These are phyloP conservation scores for Rhea americana DNA, from an alignment of 2,113 vertebrate species.

Conservation along the genomic window DNA sequence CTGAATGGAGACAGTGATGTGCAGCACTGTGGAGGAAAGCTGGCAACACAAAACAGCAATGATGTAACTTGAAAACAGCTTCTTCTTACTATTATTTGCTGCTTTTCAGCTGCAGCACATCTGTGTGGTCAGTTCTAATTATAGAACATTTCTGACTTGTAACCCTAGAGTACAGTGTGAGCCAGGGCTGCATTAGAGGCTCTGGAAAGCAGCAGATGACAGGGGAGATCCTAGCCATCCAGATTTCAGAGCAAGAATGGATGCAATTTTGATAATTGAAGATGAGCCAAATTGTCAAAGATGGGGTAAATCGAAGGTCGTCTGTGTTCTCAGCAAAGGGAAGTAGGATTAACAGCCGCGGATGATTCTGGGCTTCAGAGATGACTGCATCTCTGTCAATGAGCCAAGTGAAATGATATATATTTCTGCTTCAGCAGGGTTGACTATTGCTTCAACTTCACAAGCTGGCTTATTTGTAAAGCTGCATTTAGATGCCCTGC, in stretches of 20 bases:
- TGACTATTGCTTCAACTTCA: constrained; percentile 34
- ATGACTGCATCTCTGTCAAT: constrained; percentile 36
- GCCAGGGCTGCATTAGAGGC: background rate
- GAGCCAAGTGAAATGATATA: constrained; percentile 54
- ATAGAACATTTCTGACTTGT: constrained; percentile 39
- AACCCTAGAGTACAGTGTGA: background rate
- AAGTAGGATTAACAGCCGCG: constrained; percentile 35
- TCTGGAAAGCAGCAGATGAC: constrained; percentile 20
- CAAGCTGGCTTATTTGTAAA: constrained; percentile 17
- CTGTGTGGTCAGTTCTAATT: constrained; percentile 66
- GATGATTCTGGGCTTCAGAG: constrained; percentile 32
- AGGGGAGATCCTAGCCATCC: background rate
- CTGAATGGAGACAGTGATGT: background rate
- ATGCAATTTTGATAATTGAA: constrained; percentile 3
- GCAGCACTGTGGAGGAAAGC: background rate
- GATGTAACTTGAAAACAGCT: background rate
- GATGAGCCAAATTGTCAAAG: background rate
- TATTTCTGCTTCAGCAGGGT: constrained; percentile 9
- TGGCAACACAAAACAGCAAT: background rate
- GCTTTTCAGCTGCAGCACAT: constrained; percentile 47
- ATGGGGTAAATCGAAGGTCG: constrained; percentile 23
- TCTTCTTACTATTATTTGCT: background rate
- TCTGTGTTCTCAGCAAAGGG: background rate
- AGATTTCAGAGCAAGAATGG: background rate
- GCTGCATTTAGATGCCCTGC: constrained; percentile 27